Base-by-base conservation (phyloP, 1,140 invertebrate genomes). In the Hycleus cichorii region DNA sequence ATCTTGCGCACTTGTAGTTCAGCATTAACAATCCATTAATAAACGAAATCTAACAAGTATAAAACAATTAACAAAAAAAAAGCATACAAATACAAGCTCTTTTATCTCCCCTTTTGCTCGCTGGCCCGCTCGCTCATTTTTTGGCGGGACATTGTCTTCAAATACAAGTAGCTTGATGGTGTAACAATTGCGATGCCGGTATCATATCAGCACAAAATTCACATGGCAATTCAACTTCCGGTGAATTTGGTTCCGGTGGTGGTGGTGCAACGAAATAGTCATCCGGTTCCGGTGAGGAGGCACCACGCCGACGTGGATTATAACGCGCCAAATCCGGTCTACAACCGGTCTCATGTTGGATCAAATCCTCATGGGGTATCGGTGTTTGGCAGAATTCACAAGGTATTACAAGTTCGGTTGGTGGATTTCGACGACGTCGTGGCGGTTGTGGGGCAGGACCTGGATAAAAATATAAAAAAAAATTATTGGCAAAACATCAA, bases 161-260 rank as follows among this genome's bases (percentile, higher is more conserved):
- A 24, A 61, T 68, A 70, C 78, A 76, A 60, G 69, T 66, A 1
- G 70, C 55, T 58, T 73, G 71, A 49, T 74, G 72, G n/a, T 67
- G 59, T 43, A 67, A 58, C 18, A 74, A 54, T 49, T 72, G 70
- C 3, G 72, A 73, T 2, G 74, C 75, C 4, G 73, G 70, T 39
- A 75, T 68, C 68, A 75, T 69, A 47, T 71, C 66, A 8, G 68
- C 57, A 63, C 74, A 76, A 59, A 76, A 76, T 63, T 76, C 74
- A 57, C 74, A 75, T 0, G 75, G 74, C 43, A 75, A 56, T 59
- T 75, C 69, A 2, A 72, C 72, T 27, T 70, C 65, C 11, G 68
- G 70, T 18, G 65, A 64, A 47, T 59, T 54, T 1, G 62, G 62
- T 49, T 60, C 48, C 7, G n/a, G 7, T 39, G 60, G 69, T 46